These are phyloP conservation scores for Brachyptera putata DNA, from an alignment of 2,888 invertebrate genomes.

Conservation along the genomic window DNA sequence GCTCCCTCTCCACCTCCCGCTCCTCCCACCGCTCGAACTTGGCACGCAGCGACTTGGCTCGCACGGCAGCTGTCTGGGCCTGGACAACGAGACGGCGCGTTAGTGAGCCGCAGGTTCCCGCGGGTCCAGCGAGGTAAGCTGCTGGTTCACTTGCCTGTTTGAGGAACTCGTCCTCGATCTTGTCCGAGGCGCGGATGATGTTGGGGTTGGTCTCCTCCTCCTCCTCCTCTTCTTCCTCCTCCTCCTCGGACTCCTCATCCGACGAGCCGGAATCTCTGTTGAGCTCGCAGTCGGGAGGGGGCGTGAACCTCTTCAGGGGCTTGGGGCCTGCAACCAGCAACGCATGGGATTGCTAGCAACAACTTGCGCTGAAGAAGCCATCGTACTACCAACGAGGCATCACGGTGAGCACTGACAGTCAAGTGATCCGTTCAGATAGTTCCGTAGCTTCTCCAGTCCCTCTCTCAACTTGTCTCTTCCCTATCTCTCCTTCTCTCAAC, in stretches of 20 bases:
- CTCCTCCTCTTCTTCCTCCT: conserved; percentile 41
- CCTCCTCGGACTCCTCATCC: conserved; percentile 46
- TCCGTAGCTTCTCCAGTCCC: too few relatives aligned
- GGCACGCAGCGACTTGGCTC: conserved; percentile 77
- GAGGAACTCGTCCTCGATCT: conserved; percentile 61
- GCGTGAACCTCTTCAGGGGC: conserved; percentile 84
- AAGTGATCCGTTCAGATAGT: too few relatives aligned
- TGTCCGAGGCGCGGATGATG: conserved; percentile 39
- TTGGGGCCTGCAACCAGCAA: conserved; percentile 56
- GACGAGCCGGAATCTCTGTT: conserved; percentile 40
- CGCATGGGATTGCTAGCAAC: not conserved
- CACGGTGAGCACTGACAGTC: too few relatives aligned
- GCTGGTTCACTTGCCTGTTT: conserved; percentile 50
- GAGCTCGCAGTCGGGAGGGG: conserved; percentile 70
- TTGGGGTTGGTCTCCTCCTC: conserved; percentile 46
- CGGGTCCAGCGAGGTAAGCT: not conserved
- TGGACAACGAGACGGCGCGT: conserved; percentile 41
- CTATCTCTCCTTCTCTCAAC: too few relatives aligned
- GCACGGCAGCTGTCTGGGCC: conserved; percentile 67
- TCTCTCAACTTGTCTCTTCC: too few relatives aligned
- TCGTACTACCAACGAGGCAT: too few relatives aligned
- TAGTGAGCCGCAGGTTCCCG: too few relatives aligned
- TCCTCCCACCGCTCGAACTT: conserved; percentile 87
- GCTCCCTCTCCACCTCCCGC: conserved; percentile 48
- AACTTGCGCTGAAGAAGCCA: not conserved